Conservation (phyloP, 1,140 invertebrate genomes). For the Eupristina koningsbergeri region DNA sequence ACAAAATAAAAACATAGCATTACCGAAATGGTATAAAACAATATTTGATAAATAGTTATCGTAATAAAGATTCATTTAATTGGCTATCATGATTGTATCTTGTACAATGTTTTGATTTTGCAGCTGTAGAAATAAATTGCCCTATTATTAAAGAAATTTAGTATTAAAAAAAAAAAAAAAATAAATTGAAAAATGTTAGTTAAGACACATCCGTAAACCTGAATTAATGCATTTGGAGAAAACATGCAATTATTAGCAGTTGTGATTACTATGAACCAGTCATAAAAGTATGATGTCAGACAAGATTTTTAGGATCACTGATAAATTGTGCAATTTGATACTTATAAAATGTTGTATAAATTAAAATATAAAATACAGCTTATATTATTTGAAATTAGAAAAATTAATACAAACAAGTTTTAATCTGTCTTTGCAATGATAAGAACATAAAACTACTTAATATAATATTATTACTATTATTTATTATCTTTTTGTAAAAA, state of each 20-base stretch:
- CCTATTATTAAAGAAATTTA: background rate
- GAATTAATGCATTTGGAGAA: background rate
- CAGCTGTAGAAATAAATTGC: background rate
- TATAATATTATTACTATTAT: background rate
- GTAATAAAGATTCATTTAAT: background rate
- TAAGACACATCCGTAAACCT: background rate
- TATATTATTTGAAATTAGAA: background rate
- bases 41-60: background rate
- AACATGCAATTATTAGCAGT: background rate
- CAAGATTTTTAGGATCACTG: background rate
- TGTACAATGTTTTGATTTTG: background rate
- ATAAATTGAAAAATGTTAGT: background rate
- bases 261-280: background rate
- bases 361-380: background rate
- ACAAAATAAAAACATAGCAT: background rate
- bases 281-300: background rate
- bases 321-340: background rate
- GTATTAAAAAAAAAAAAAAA: background rate
- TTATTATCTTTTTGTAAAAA: background rate
- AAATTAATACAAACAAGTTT: background rate
- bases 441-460: background rate
- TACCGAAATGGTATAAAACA: background rate
- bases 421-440: conserved; percentile 3
- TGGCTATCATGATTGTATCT: background rate
- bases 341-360: background rate